Conservation (phyloP, 2,888 invertebrate species). For the Cylindroiulus punctatus region DNA sequence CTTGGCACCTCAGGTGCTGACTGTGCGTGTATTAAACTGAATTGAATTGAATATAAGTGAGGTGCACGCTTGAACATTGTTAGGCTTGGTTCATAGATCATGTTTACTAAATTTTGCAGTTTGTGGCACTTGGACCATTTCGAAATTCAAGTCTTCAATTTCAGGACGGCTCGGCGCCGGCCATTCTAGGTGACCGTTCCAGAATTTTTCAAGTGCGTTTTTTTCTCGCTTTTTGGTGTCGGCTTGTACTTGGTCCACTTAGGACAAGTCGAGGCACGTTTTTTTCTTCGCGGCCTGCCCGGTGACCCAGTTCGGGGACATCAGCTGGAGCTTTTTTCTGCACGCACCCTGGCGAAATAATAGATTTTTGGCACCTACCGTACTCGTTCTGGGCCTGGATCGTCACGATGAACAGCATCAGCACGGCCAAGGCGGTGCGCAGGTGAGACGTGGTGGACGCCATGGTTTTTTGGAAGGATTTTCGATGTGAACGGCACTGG, state of each 20-base stretch:
- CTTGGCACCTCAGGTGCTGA: too few species aligned
- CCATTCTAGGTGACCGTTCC: background rate
- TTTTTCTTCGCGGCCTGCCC: background rate
- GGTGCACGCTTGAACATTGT: too few species aligned
- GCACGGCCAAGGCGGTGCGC: background rate
- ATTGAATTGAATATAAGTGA: too few species aligned
- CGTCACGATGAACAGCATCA: background rate
- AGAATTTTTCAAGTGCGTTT: background rate
- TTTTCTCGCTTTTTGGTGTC: background rate
- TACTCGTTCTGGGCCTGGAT: background rate
- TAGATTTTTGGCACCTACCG: background rate
- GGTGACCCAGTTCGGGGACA: constrained; percentile 22
- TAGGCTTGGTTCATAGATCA: too few species aligned
- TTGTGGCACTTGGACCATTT: too few species aligned
- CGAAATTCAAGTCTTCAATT: too few species aligned
- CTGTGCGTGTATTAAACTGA: too few species aligned
- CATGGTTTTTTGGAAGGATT: constrained; percentile 3
- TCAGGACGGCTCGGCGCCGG: too few species aligned
- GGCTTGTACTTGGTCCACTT: constrained; percentile 2
- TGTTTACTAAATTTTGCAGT: too few species aligned
- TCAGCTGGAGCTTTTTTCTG: background rate
- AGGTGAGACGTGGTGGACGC: background rate
- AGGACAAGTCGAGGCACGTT: background rate
- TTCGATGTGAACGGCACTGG: background rate
- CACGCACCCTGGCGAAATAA: background rate